These are phyloP conservation scores for Marisa cornuarietis DNA, from an alignment of 1,140 invertebrate species.

Conservation along the genomic window DNA sequence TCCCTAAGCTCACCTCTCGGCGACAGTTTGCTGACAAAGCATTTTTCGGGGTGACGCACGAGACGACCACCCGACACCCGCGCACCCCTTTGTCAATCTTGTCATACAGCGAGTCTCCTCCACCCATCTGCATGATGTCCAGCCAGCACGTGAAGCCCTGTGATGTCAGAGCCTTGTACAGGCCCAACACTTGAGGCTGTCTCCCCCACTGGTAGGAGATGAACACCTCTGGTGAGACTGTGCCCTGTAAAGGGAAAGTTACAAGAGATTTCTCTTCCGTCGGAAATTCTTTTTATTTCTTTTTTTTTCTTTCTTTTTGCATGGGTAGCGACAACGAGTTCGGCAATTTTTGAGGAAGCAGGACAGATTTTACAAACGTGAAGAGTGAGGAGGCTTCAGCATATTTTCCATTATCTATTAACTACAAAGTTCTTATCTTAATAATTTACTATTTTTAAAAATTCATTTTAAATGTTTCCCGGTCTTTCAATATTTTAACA, in stretches of 20 bases:
- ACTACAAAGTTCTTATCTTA: not conserved
- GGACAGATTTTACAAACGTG: not conserved
- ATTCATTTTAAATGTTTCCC: not conserved
- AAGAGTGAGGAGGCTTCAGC: not conserved
- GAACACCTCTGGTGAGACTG: conserved; percentile 13
- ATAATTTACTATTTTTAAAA: not conserved
- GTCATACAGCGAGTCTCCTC: conserved; percentile 62
- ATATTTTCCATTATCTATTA: not conserved
- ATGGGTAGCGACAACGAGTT: too few relatives aligned
- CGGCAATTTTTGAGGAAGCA: too few relatives aligned
- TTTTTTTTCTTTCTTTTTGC: too few relatives aligned
- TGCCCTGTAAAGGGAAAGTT: not conserved
- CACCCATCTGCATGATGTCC: conserved; percentile 64
- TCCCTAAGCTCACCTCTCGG: conserved; percentile 46
- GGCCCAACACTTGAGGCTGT: conserved; percentile 53
- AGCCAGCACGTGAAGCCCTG: conserved; percentile 60
- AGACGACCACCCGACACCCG: conserved; percentile 53
- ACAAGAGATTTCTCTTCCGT: too few relatives aligned
- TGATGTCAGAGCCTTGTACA: conserved; percentile 50
- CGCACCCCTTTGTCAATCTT: conserved; percentile 62
- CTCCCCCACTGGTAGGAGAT: conserved; percentile 60
- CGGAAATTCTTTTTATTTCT: too few relatives aligned
- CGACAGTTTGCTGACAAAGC: conserved; percentile 60
- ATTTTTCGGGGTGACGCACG: conserved; percentile 62
- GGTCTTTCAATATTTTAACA: too few relatives aligned